Conservation (phyloP, 2,113 vertebrate genomes). For the Globicephala melas region DNA sequence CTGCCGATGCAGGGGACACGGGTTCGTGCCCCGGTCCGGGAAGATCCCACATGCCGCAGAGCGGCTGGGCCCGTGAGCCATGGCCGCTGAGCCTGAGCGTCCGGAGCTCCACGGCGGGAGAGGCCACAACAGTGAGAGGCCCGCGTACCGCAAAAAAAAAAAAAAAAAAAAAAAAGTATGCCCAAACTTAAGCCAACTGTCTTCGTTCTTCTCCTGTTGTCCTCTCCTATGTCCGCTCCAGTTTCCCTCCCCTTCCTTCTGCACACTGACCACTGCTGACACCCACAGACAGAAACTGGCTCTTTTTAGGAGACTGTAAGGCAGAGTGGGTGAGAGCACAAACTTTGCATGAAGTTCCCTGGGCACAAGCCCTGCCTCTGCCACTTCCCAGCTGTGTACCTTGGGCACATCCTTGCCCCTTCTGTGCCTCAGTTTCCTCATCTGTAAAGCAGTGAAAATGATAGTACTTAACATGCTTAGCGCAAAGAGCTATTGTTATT, state of each 20-base stretch:
- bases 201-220: background rate
- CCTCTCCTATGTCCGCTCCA: background rate
- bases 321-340: too few relatives aligned
- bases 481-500: background rate
- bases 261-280: background rate
- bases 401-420: background rate
- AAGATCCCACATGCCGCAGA: too few relatives aligned
- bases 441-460: background rate
- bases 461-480: background rate
- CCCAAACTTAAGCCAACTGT: background rate
- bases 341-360: background rate
- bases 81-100: too few relatives aligned
- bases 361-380: background rate
- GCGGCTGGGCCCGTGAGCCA: too few relatives aligned
- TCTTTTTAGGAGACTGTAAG: background rate
- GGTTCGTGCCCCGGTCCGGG: too few relatives aligned
- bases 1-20: too few relatives aligned
- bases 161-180: too few relatives aligned
- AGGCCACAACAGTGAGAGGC: too few relatives aligned
- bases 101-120: too few relatives aligned
- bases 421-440: background rate
- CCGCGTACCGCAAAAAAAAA: too few relatives aligned
- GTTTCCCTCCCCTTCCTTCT: background rate
- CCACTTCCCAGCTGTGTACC: background rate
- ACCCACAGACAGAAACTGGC: background rate